A percentile compares a stretch with the other conserved stretches of the same genome.
phyloP scores from a whole-genome alignment of 35 echinoderm and acorn worm species.

The Heliocidaris erythrogramma region DNA sequence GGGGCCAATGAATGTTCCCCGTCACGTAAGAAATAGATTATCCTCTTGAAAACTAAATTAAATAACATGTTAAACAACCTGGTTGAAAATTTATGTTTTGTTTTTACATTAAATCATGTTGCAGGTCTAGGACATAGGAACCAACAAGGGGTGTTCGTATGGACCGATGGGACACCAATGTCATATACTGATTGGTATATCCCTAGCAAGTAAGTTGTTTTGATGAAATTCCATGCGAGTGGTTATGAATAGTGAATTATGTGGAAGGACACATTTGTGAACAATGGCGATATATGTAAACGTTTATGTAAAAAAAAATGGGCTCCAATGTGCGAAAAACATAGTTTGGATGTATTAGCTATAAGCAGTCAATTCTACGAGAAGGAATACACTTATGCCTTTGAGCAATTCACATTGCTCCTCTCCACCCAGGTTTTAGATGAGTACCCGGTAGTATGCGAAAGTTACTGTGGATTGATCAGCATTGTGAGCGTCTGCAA shows the following conservation, averaged over 20 bases:
- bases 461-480: too few relatives aligned
- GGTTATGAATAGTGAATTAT: neutral
- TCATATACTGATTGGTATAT: conserved; percentile 45
- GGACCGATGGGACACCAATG: conserved; percentile 48
- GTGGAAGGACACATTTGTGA: neutral
- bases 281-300: neutral
- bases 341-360: too few relatives aligned
- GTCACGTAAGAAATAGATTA: too few relatives aligned
- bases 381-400: too few relatives aligned
- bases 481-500: too few relatives aligned
- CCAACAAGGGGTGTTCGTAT: conserved; percentile 4
- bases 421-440: too few relatives aligned
- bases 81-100: neutral
- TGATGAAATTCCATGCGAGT: neutral
- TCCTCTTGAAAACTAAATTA: too few relatives aligned
- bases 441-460: too few relatives aligned
- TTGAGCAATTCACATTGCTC: too few relatives aligned
- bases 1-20: too few relatives aligned
- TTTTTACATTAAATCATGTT: neutral
- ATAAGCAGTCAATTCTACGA: too few relatives aligned
- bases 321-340: neutral
- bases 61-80: too few relatives aligned
- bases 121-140: conserved; percentile 22
- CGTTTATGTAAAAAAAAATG: neutral
- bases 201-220: neutral